A percentile compares a stretch with the other conserved stretches of the same genome.
Conservation (phyloP, 2,113 vertebrate species). For the Pedionomus torquatus region DNA sequence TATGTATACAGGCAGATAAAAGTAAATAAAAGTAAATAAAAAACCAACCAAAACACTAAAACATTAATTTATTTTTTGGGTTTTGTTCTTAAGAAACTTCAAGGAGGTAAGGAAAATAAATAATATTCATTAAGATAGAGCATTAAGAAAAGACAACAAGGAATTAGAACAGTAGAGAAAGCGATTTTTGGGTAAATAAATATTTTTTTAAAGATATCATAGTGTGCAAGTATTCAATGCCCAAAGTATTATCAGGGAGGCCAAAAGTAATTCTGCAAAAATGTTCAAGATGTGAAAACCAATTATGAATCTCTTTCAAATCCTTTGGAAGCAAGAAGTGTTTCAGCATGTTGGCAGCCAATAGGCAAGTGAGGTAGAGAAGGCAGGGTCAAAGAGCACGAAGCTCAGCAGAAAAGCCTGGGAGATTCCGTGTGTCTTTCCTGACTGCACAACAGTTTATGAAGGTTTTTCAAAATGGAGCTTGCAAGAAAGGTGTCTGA, state of each 20-base stretch:
- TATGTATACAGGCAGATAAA: neutral
- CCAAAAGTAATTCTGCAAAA: neutral
- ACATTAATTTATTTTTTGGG: neutral
- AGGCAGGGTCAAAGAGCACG: neutral
- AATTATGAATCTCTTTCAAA: neutral
- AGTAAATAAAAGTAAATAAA: neutral
- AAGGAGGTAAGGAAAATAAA: neutral
- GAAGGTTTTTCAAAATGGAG: neutral
- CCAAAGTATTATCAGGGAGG: neutral
- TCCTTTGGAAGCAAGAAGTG: neutral
- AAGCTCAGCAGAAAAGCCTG: neutral
- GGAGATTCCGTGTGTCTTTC: neutral
- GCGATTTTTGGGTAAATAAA: neutral
- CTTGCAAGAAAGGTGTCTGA: neutral
- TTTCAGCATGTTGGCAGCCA: neutral
- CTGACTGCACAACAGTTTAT: neutral
- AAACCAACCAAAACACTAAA: neutral
- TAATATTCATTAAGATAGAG: neutral
- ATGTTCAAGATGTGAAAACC: neutral
- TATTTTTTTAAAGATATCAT: neutral
- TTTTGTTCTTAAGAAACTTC: neutral
- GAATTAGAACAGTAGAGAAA: neutral
- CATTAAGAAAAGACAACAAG: neutral
- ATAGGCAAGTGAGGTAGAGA: neutral
- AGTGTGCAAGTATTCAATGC: neutral